Evolutionary conservation across 2,888 invertebrate genomes (phyloP), one percentile per base, ranked within the genome.

Genomic region (Hypena proboscidalis): DNA sequence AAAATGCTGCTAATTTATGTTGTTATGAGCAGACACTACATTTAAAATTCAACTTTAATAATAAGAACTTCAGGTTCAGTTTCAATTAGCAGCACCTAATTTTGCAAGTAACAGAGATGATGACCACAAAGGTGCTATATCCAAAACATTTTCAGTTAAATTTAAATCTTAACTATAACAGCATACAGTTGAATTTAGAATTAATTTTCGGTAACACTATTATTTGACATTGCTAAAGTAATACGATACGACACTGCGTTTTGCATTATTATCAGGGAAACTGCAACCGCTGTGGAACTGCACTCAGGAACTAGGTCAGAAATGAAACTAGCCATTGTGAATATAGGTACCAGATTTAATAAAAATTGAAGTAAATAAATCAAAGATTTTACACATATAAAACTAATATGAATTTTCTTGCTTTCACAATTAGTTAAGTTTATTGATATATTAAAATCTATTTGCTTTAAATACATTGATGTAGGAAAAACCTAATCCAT

Each of bases 181-280:
- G 7, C 1, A 9, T 8, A 25, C 1, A 7, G 20, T 29, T 34
- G 44, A n/a, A 10, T 1, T 35, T 33, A 15, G 11, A 4, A 1
- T 26, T 6, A 3, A 27, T 3, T 10, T 9, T 31, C 11, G 9
- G 26, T 8, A 35, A 25, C 26, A 47, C 45, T 36, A 48, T 48
- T 43, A 45, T 36, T 20, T n/a, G 41, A 27, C 7, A 11, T 38
- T 8, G 21, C 19, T 13, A 45, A 43, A 33, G 39, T 40, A 39
- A 31, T 20, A 13, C 23, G 37, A 47, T 50, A 49, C 46, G 31
- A 32, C 29, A 57, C 49, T 44, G 48, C 42, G 48, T 51, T 48
- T 46, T 17, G 30, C 50, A 31, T 48, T 41, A 39, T 38, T 54
- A 55, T 53, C 50, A 41, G 37, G 19, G 22, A 46, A 47, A 53